Evolutionary conservation across 2,888 invertebrate genomes (phyloP).

Genomic region (Drosophila kambysellisi): DNA sequence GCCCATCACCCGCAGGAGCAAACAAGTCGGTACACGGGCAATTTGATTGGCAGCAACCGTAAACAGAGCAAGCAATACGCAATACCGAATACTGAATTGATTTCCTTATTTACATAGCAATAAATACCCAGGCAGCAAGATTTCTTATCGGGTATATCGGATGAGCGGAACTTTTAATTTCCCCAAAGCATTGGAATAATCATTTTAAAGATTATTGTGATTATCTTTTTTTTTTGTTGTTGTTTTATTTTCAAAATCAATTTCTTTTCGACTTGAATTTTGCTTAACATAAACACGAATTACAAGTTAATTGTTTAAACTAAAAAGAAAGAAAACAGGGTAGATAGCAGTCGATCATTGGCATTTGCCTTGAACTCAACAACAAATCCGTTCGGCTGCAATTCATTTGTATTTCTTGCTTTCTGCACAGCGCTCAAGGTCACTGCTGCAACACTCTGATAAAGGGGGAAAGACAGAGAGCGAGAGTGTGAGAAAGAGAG

Average conservation of each 20-base stretch:
- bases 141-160: background rate
- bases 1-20: conserved; percentile 19
- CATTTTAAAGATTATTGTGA: background rate
- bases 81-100: conserved; percentile 41
- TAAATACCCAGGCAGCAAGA: background rate
- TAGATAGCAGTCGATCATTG: conserved; percentile 5
- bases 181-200: background rate
- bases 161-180: background rate
- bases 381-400: conserved; percentile 37
- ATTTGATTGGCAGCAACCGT: conserved; percentile 46
- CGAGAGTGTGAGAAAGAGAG: conserved; percentile 3
- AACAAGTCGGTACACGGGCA: conserved; percentile 15
- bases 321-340: conserved; percentile 1
- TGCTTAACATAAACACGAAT: too few relatives aligned
- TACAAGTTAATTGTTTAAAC: background rate
- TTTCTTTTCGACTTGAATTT: too few relatives aligned
- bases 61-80: conserved; percentile 48
- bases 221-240: background rate
- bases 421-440: conserved; percentile 59
- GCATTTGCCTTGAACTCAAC: background rate
- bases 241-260: background rate
- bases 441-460: conserved; percentile 23
- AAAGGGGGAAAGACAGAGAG: conserved; percentile 1
- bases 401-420: conserved; percentile 13
- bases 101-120: conserved; percentile 60